A percentile compares a stretch with the other conserved stretches of the same genome.
phyloP scores from a whole-genome alignment of 2,113 vertebrate species.

The Phaethon lepturus region DNA sequence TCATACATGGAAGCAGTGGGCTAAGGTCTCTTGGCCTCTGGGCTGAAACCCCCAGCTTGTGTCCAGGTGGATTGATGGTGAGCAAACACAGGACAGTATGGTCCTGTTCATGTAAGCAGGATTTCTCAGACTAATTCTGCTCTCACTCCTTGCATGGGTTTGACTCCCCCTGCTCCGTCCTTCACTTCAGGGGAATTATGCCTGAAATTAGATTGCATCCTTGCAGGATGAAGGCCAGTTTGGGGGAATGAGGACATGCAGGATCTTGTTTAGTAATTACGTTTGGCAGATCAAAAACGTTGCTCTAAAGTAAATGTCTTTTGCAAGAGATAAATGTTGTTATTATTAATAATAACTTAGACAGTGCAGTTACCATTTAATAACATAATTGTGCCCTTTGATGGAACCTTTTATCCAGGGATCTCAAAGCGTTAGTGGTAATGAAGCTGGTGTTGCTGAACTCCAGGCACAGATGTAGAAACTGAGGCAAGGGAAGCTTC shows the following conservation, averaged over 20 bases:
- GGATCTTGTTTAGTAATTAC: slow-evolving; percentile 2
- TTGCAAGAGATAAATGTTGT: slow-evolving; percentile 36
- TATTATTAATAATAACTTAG: slow-evolving; percentile 22
- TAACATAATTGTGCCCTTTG: slow-evolving; percentile 14
- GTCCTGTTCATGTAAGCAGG: background rate
- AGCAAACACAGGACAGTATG: background rate
- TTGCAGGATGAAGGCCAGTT: background rate
- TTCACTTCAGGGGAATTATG: background rate
- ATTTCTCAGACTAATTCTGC: background rate
- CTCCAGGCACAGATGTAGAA: background rate
- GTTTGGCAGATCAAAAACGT: background rate
- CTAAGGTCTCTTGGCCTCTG: background rate
- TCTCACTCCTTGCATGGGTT: background rate
- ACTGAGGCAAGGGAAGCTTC: background rate
- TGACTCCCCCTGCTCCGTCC: background rate
- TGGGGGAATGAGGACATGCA: background rate
- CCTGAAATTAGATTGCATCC: background rate
- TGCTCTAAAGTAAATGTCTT: slow-evolving; percentile 1
- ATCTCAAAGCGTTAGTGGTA: background rate
- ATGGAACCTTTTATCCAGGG: background rate
- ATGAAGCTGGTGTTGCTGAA: background rate
- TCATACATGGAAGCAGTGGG: rapidly evolving
- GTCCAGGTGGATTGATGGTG: background rate
- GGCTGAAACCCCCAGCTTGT: background rate
- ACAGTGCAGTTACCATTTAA: background rate